Evolutionary conservation across 2,797 vertebrate species (phyloP).

Genomic region (Momotus momota): DNA sequence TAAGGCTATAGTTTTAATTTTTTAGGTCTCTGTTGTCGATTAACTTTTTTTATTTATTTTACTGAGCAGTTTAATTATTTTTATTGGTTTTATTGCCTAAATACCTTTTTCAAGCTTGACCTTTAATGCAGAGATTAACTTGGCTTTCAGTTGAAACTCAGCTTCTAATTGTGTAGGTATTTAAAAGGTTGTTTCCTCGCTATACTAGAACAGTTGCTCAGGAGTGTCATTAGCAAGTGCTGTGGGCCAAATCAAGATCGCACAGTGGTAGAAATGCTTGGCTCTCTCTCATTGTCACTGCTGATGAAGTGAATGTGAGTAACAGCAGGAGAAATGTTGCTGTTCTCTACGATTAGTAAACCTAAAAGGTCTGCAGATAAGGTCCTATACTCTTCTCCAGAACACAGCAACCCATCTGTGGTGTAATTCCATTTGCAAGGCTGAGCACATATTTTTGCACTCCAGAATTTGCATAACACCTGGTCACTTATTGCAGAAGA

Average conservation of each 20-base stretch:
- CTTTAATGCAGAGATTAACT: neutral
- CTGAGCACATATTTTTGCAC: neutral
- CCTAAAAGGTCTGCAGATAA: neutral
- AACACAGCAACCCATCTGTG: neutral
- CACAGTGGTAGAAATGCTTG: neutral
- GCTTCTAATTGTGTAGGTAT: neutral
- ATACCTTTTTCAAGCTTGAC: neutral
- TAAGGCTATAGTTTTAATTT: neutral
- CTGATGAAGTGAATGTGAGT: neutral
- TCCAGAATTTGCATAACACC: neutral
- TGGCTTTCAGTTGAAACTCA: neutral
- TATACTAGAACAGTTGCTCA: neutral
- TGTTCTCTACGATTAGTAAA: neutral
- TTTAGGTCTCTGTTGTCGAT: neutral
- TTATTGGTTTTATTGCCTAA: neutral
- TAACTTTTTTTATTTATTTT: neutral
- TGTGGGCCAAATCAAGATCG: neutral
- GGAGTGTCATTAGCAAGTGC: neutral
- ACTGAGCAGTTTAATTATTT: neutral
- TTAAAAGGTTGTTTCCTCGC: neutral
- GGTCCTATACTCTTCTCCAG: neutral
- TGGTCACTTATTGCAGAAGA: conserved; percentile 1
- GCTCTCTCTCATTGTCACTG: neutral
- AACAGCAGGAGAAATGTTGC: neutral
- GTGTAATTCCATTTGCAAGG: neutral